Evolutionary conservation across 2,113 vertebrate species (phyloP).

Genomic region (Mesembrinibis cayennensis): DNA sequence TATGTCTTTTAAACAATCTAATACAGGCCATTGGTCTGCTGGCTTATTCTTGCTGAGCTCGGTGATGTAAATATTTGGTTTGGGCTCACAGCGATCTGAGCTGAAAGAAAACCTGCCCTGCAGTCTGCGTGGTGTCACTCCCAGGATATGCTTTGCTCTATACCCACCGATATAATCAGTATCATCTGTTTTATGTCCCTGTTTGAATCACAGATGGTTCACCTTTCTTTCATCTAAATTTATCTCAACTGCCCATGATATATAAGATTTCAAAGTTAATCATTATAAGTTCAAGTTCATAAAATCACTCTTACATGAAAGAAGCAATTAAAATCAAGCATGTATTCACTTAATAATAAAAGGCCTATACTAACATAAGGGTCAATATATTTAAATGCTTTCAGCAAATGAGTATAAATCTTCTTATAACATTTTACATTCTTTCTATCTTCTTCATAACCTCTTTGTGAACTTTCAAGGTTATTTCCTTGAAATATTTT

Average conservation of each 20-base stretch:
- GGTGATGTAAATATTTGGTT: neutral
- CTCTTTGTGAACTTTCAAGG: neutral
- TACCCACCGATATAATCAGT: neutral
- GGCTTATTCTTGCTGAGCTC: neutral
- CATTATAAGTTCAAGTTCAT: slow-evolving; percentile 17
- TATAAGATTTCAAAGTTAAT: slow-evolving; percentile 27
- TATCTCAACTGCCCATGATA: neutral
- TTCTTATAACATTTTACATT: neutral
- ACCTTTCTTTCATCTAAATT: neutral
- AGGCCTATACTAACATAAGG: neutral
- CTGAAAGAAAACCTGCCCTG: neutral
- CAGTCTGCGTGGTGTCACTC: neutral
- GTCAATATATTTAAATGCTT: slow-evolving; percentile 40
- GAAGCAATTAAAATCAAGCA: slow-evolving; percentile 37
- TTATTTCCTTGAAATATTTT: neutral
- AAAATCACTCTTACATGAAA: slow-evolving; percentile 40
- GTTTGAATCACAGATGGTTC: neutral
- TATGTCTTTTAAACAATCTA: neutral
- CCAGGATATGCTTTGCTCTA: neutral
- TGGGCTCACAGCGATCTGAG: neutral
- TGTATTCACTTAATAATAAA: slow-evolving; percentile 29
- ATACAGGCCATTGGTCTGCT: neutral
- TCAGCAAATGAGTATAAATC: neutral
- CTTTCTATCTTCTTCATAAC: neutral
- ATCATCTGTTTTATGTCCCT: neutral